phyloP scores from a whole-genome alignment of 2,888 invertebrate genomes.

The Watsonalla cultraria region DNA sequence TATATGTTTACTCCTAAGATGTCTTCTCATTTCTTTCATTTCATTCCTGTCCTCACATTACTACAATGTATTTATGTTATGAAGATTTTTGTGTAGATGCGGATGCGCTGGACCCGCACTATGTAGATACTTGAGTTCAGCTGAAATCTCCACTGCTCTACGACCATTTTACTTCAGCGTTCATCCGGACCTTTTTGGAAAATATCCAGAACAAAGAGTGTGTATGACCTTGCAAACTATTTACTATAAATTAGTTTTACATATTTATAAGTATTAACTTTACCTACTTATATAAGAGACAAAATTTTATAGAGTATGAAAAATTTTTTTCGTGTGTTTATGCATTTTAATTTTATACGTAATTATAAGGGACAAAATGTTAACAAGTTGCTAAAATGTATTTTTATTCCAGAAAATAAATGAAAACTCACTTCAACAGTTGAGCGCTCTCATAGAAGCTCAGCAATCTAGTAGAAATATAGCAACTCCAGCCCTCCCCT shows the following conservation, averaged over 20 bases:
- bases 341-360: too few species aligned
- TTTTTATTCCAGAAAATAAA: conserved; percentile 84
- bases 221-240: conserved; percentile 19
- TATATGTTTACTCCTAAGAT: neutral
- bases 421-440: conserved; percentile 92
- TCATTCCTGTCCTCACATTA: too few species aligned
- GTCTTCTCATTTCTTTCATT: neutral
- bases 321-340: too few species aligned
- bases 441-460: conserved; percentile 91
- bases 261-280: neutral
- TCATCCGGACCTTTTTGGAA: conserved; percentile 96
- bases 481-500: conserved; percentile 81
- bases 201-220: conserved; percentile 93
- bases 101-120: conserved; percentile 38
- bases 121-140: conserved; percentile 80
- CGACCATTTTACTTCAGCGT: conserved; percentile 97
- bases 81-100: conserved; percentile 25
- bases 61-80: neutral
- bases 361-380: too few species aligned
- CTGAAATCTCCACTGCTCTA: conserved; percentile 93
- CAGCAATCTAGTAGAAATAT: conserved; percentile 82
- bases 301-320: too few species aligned
- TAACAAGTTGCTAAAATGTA: neutral
- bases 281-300: too few species aligned
- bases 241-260: neutral